Base-by-base conservation (phyloP, 2,797 vertebrate species). In the Sciaenops ocellatus region DNA sequence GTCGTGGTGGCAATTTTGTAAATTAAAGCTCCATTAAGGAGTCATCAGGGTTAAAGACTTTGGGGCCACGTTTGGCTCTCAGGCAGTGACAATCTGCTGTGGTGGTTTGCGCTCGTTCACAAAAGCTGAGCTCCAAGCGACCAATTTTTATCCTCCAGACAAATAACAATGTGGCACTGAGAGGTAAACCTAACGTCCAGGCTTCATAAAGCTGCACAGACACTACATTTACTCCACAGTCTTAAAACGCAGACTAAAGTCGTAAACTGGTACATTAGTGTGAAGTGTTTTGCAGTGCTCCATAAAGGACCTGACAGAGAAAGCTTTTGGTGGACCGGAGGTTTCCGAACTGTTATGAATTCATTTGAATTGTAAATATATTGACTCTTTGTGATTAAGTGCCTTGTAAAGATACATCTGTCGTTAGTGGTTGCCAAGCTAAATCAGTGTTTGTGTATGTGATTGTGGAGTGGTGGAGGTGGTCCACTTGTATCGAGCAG, bases 281-380 rank as follows among this genome's bases (percentile, higher is more conserved):
- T 76, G 68, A 82, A 79, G 51, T 80, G 69, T 69, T 79, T 85
- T 50, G 38, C 56, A 52, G 48, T 22, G 52, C 42, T 20, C 42
- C 18, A 51, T 79, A 73, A 85, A 84, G 65, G 30, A n/a, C 38
- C 50, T 17, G 34, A 66, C 63, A 57, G 67, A 69, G 54, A 48
- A 57, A 20, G 52, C 56, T 71, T 26, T n/a, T 67, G 48, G 72
- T 76, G 44, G 66, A 75, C 54, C 54, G 26, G 46, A 67, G 73
- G 44, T 62, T 54, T 78, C 13, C 20, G 17, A 70, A 67, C 46
- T 42, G 65, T 66, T 51, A 44, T 73, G 61, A 87, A 73, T 88
- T 82, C 0, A 89, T 90, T 88, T 79, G 69, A 89, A 84, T 79
- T 76, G 65, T 90, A 76, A 81, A 86, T 84, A 65, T 50, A 34